Conservation (phyloP, 2,113 vertebrate species). For the Halcyon senegalensis region DNA sequence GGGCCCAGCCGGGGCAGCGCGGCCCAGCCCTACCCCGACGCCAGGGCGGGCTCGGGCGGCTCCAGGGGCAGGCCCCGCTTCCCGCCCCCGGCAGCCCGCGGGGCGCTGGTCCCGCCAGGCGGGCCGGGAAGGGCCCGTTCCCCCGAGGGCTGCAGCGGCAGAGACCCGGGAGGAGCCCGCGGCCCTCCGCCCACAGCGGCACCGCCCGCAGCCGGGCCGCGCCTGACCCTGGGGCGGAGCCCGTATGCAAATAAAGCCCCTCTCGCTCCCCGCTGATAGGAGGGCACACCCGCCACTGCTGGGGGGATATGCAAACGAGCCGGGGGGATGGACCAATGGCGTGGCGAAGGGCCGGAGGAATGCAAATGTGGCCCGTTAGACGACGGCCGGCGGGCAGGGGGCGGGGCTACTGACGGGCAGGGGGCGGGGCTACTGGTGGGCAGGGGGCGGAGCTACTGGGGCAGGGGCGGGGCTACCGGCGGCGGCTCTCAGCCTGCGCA, state of each 20-base stretch:
- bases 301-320: neutral
- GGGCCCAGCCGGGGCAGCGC: neutral
- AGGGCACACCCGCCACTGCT: rapidly evolving
- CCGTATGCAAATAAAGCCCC: rapidly evolving
- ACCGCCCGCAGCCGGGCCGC: neutral
- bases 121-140: too few relatives aligned
- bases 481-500: neutral
- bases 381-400: neutral
- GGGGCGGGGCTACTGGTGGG: neutral
- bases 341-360: neutral
- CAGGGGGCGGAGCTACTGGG: neutral
- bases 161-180: neutral
- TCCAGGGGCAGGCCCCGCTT: neutral
- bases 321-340: neutral
- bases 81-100: too few relatives aligned
- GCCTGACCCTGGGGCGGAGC: neutral
- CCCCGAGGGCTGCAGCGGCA: too few relatives aligned
- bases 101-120: neutral
- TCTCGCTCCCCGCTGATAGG: rapidly evolving
- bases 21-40: neutral
- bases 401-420: neutral
- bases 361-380: neutral
- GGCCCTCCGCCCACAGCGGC: neutral
- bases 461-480: neutral
- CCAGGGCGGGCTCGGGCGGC: neutral